These are phyloP conservation scores for Aurelia sp. DNA, from an alignment of 30 jellyfish, hydroid and myxozoan genomes.

Conservation along the genomic window DNA sequence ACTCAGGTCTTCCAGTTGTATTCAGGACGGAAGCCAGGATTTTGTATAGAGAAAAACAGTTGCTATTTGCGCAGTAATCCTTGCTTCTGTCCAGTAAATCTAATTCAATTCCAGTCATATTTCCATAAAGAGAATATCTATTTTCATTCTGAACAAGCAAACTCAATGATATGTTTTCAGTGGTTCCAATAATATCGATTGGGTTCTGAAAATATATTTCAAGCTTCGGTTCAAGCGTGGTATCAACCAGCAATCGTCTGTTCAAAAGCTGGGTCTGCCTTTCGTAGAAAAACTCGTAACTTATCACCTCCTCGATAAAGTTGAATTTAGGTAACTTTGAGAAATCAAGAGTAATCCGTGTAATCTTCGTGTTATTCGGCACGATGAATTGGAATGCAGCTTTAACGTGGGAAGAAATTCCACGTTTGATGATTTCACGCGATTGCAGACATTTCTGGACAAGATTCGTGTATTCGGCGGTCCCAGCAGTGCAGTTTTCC, in stretches of 20 bases:
- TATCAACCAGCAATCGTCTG: constrained; percentile 46
- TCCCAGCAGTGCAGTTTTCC: constrained; percentile 46
- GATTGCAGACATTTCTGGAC: constrained; percentile 37
- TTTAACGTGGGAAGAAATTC: constrained; percentile 4
- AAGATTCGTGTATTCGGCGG: constrained; percentile 19
- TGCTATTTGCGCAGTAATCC: constrained; percentile 35
- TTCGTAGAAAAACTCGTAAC: neutral
- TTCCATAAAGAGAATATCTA: neutral
- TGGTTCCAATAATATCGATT: constrained; percentile 18
- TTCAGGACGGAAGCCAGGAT: neutral
- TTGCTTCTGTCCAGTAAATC: constrained; percentile 9
- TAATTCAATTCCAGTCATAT: neutral
- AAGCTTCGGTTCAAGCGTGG: constrained; percentile 19
- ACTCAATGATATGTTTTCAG: constrained; percentile 13
- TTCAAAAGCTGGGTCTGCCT: neutral
- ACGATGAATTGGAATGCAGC: constrained; percentile 20
- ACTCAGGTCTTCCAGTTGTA: constrained; percentile 31
- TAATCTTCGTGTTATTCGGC: constrained; percentile 37
- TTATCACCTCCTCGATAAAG: constrained; percentile 4
- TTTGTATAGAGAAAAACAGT: constrained; percentile 26
- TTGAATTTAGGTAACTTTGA: neutral
- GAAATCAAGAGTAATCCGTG: constrained; percentile 23
- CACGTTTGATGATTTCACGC: constrained; percentile 12
- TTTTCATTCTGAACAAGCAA: neutral
- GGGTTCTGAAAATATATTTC: constrained; percentile 53